Evolutionary conservation across 2,888 invertebrate species (phyloP), one percentile per base, ranked within the genome.

Genomic region (Nomada hirtipes): DNA sequence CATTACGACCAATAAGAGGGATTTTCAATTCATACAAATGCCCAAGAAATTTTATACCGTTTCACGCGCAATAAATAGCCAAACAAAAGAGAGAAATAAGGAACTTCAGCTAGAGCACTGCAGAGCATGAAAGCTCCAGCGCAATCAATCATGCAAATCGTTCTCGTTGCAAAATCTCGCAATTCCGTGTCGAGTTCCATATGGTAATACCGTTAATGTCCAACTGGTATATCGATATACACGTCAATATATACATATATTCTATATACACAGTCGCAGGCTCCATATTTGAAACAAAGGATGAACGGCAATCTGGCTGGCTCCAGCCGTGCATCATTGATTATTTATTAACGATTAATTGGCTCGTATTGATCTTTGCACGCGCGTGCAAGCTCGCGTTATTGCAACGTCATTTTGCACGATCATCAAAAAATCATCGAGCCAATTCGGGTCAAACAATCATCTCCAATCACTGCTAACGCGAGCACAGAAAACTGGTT

Each of bases 71-170:
- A 53, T 26, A 47, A 47, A 59, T 57, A 47, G 0, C 2, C 11
- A 18, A 44, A 15, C 2, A 42, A 53, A 60, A 79, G 42, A 61
- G 53, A 50, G 26, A 15, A 47, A 29, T 67, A 52, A 67, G 65
- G 52, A 57, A 55, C 65, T 65, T 26, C 23, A 44, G 23, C 23
- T 36, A 20, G 55, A 7, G 53, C 61, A 61, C 69, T 55, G 42
- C 72, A 78, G 82, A 64, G 60, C 64, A 59, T 69, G 78, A 64
- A 69, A 81, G 76, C 81, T 76, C 75, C 71, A 52, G 76, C 83
- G 89, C 89, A 91, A 92, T 92, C 92, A 92, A 92, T 92, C 91
- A 92, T 91, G 92, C 91, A 92, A 92, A 92, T 92, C 87, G 86
- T 84, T 86, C 88, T 88, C 86, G 88, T 89, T 86, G 85, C 88